Evolutionary conservation across 2,888 invertebrate genomes (phyloP), one percentile per base, ranked within the genome.

Genomic region (Bugulina stolonifera): DNA sequence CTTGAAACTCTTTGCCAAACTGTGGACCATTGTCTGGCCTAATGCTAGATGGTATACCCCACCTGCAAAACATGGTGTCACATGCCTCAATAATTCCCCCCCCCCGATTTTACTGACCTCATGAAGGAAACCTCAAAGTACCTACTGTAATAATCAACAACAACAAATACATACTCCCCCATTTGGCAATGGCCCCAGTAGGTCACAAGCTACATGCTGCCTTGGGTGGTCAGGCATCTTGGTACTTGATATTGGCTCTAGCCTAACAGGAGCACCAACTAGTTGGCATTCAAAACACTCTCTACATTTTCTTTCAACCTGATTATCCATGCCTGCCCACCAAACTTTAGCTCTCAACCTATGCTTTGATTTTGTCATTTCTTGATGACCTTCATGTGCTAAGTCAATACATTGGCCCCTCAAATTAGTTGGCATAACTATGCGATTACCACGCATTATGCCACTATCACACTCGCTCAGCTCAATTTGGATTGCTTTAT

Each of bases 11-110:
- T 18, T 74, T 52, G 14, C 55, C 72, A 71, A 76, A 76, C 54
- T 75, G 74, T 27, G 73, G 72, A 32, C 76, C 76, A 52, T 76
- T 75, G 54, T 77, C 77, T 5, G 74, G 73, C 23, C 43, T 73
- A 1, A 77, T 22, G 22, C 52, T 52, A 52, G 52, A 52, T 52
- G 52, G 52, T 10, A 52, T 10, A 52, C 52, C 52, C 52, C 52
- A 52, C 22, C 52, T 52, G 52, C 52, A 14, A 52, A 52, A 52
- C 52, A 52, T 52, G 10, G 52, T 52, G 52, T 52, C 52, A 52
- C 52, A 52, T 52, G 22, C 52, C 52, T 52, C 52, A 52, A 52
- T 52, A 52, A 52, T 52, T 52, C 22, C 22, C 14, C n/a, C n/a
- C n/a, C n/a, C 52, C 22, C 22, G 52, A 52, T 52, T 10, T 52